phyloP scores from a whole-genome alignment of 1,140 invertebrate species.

The Drosophila seguyi region DNA sequence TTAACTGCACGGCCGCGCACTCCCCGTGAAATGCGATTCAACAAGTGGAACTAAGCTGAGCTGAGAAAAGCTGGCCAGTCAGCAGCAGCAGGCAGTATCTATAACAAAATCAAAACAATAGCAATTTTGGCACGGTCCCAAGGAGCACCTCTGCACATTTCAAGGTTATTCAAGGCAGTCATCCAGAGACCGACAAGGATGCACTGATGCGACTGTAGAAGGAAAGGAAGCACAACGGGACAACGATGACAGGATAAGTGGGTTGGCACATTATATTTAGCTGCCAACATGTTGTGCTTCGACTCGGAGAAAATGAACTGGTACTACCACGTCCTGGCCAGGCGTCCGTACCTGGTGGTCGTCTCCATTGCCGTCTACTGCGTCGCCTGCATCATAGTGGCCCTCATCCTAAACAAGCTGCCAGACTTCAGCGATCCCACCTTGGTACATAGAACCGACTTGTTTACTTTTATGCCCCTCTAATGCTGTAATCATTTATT shows the following conservation, averaged over 20 bases:
- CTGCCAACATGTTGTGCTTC: conserved; percentile 64
- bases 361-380: conserved; percentile 89
- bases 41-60: conserved; percentile 23
- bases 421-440: conserved; percentile 93
- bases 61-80: conserved; percentile 2
- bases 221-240: neutral
- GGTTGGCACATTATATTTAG: neutral
- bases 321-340: conserved; percentile 89
- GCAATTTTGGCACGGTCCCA: conserved; percentile 33
- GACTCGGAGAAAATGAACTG: conserved; percentile 85
- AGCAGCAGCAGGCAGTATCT: conserved; percentile 52
- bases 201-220: neutral
- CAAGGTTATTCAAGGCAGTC: conserved; percentile 53
- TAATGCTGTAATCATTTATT: conserved; percentile 1
- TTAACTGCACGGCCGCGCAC: conserved; percentile 11
- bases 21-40: conserved; percentile 11
- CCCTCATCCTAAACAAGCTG: conserved; percentile 88
- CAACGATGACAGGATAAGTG: conserved; percentile 31
- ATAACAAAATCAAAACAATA: conserved; percentile 73
- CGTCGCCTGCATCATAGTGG: conserved; percentile 89
- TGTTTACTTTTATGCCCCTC: neutral
- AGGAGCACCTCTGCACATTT: conserved; percentile 26
- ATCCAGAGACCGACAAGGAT: conserved; percentile 6
- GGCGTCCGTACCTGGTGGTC: conserved; percentile 91
- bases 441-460: conserved; percentile 84